Evolutionary conservation across 2,888 invertebrate species (phyloP).

Genomic region (Elaeidobius kamerunicus): DNA sequence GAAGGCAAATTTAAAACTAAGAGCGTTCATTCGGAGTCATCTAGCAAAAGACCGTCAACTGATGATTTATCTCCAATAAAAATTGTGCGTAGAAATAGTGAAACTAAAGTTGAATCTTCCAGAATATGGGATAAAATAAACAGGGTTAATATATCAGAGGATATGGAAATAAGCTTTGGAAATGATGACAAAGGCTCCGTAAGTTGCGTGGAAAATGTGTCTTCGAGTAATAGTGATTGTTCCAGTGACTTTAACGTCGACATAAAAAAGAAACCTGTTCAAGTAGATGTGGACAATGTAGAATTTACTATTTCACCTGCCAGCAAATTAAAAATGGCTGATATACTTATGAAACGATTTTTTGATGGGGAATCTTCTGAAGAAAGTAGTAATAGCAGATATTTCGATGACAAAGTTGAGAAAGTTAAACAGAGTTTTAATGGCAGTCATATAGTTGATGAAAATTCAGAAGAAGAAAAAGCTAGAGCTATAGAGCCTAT

Average conservation of each 20-base stretch:
- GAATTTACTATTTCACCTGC: slow-evolving; percentile 41
- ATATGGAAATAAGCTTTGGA: slow-evolving; percentile 41
- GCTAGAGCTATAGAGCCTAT: slow-evolving; percentile 1
- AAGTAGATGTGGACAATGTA: slow-evolving; percentile 40
- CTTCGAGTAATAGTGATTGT: slow-evolving; percentile 33
- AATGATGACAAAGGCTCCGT: slow-evolving; percentile 35
- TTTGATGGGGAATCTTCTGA: slow-evolving; percentile 32
- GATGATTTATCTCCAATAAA: slow-evolving; percentile 28
- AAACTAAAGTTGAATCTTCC: slow-evolving; percentile 41
- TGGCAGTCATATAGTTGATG: neutral
- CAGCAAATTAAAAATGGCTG: slow-evolving; percentile 44
- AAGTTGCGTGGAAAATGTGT: slow-evolving; percentile 35
- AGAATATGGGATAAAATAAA: slow-evolving; percentile 42
- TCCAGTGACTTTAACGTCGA: slow-evolving; percentile 34
- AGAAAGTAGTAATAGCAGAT: slow-evolving; percentile 2
- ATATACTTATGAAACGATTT: slow-evolving; percentile 45
- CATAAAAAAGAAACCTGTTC: slow-evolving; percentile 39
- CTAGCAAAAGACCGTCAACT: slow-evolving; percentile 21
- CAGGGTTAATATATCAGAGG: slow-evolving; percentile 41
- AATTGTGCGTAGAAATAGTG: slow-evolving; percentile 40
- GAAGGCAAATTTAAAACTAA: slow-evolving; percentile 31
- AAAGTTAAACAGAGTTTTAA: slow-evolving; percentile 7
- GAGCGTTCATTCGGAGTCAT: slow-evolving; percentile 22
- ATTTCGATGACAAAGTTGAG: slow-evolving; percentile 4
- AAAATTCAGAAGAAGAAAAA: slow-evolving; percentile 6